Base-by-base conservation (phyloP, 2,888 invertebrate genomes). In the Oxyscelio sp. region DNA sequence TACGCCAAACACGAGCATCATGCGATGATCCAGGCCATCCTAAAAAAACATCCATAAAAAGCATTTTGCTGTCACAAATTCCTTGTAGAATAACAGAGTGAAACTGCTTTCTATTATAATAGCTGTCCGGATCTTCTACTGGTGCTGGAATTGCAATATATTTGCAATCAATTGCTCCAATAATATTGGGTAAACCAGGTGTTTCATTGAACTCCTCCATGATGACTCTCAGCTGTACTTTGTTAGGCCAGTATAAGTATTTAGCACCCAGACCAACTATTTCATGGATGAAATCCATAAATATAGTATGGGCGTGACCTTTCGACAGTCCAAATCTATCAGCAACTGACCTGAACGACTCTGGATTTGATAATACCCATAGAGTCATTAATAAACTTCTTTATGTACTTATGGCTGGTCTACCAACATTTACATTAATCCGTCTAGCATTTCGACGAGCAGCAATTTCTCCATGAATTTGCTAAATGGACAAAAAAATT, bases 121-220 rank as follows among this genome's bases (percentile, higher is more conserved):
- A 81, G 38, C 56, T 63, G 0, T 11, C 5, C n/a, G 61, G 24
- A 82, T 82, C 71, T 19, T 34, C 40, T n/a, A 0, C 13, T 22
- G 81, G 70, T 43, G 61, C 34, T 34, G 54, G 70, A 22, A 75
- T 82, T 9, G 45, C 43, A 19, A 82, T 52, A 19, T 82, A 70
- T 13, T 31, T 68, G 34, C 63, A 56, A 61, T 82, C 75, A 34
- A 82, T 34, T 27, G 75, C 70, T 11, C 68, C 71, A 19, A 68
- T 22, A 1, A 81, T 48, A 34, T 74, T 52, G 17, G 59, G 52
- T 0, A 81, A 56, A 9, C 38, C 38, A 45, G 6, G 11, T 4
- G n/a, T 15, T 54, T 31, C 15, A 65, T 40, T 45, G 48, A 75
- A 58, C 19, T 70, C 58, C 5, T 13, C 8, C n/a, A 19, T 31